Evolutionary conservation across 2,797 vertebrate genomes (phyloP).

Genomic region (Dendrocincla fuliginosa): DNA sequence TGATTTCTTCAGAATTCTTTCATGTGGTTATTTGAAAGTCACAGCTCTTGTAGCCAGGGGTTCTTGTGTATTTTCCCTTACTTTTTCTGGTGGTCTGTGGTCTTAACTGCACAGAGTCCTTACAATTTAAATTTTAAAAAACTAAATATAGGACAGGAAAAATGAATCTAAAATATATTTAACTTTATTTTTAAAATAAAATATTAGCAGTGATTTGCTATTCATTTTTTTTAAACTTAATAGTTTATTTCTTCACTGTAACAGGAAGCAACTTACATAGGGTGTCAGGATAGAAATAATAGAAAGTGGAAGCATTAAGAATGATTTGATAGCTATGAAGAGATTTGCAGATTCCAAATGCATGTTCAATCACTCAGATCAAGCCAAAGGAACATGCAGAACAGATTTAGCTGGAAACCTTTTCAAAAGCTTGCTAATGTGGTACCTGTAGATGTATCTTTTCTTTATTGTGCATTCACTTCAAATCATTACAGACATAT

Average conservation of each 20-base stretch:
- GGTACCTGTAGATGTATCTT: background rate
- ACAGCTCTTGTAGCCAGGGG: background rate
- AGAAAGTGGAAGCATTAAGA: background rate
- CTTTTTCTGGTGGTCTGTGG: background rate
- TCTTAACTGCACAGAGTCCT: background rate
- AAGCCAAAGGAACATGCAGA: background rate
- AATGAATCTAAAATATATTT: background rate
- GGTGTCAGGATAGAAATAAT: background rate
- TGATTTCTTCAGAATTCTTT: background rate
- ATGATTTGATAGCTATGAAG: background rate
- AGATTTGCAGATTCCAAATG: background rate
- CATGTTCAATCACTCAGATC: background rate
- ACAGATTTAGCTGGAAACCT: background rate
- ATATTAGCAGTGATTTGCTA: background rate
- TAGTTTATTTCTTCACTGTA: background rate
- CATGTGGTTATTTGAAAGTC: background rate
- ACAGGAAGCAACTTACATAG: background rate
- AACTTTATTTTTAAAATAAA: background rate
- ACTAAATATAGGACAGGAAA: background rate
- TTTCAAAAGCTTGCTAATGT: background rate
- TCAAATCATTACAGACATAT: background rate
- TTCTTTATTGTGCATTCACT: background rate
- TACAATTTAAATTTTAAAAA: background rate
- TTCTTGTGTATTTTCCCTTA: background rate
- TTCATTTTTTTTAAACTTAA: background rate